Evolutionary conservation across 2,888 invertebrate species (phyloP).

Genomic region (Eupsilia transversa): DNA sequence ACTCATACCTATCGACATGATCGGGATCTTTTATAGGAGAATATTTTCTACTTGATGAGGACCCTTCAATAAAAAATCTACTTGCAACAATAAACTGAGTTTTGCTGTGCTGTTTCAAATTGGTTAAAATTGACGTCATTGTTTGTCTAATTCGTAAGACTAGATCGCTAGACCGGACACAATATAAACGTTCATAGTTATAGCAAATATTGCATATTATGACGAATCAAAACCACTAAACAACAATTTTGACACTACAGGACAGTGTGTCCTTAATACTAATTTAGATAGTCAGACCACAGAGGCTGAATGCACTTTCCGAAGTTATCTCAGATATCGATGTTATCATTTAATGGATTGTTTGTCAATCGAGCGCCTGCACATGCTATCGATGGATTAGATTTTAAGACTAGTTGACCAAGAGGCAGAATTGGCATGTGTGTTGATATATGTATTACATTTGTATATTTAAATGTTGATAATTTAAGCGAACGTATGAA

Average conservation of each 20-base stretch:
- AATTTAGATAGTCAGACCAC: constrained; percentile 53
- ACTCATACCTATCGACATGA: too few relatives aligned
- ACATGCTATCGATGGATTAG: constrained; percentile 36
- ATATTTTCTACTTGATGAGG: background rate
- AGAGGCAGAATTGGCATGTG: constrained; percentile 37
- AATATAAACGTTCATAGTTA: constrained; percentile 28
- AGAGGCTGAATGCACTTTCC: constrained; percentile 42
- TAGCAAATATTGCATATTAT: constrained; percentile 41
- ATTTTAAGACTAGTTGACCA: constrained; percentile 36
- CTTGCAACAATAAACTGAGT: background rate
- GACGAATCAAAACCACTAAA: constrained; percentile 53
- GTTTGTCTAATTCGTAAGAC: constrained; percentile 6
- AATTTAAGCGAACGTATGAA: background rate
- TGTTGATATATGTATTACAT: constrained; percentile 10
- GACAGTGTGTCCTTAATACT: constrained; percentile 54
- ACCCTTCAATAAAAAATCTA: background rate
- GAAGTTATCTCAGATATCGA: constrained; percentile 49
- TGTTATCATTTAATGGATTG: constrained; percentile 63
- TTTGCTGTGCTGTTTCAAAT: background rate
- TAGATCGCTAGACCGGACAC: constrained; percentile 16
- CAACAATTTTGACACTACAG: constrained; percentile 54
- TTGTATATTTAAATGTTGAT: background rate
- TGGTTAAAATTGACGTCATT: constrained; percentile 15
- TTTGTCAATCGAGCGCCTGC: constrained; percentile 49
- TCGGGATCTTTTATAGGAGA: background rate